Evolutionary conservation across 2,797 vertebrate species (phyloP), one percentile per base, ranked within the genome.

Genomic region (Coranthus polyacanthus): DNA sequence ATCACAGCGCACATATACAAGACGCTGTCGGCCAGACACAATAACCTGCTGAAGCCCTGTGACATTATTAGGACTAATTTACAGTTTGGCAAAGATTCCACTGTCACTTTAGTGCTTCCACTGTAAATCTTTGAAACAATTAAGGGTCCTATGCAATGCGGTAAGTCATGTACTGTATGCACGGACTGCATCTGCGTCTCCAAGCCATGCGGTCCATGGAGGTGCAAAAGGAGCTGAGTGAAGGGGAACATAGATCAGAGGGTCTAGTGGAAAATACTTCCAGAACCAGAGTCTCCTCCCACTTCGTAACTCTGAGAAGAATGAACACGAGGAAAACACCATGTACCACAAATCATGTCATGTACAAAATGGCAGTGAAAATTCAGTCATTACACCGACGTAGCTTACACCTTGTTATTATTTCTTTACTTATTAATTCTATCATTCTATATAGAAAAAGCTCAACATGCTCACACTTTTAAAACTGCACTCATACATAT

Each of bases 51-150:
- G 18, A 12, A 34, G 58, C 7, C 12, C 6, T 1, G 0, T 15
- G 37, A 45, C 58, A 53, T 57, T 45, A 65, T 60, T 47, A 36
- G 32, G 45, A 56, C 63, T 55, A n/a, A 56, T 63, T 63, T 67
- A 58, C 36, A 34, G 39, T 60, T 43, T 17, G 11, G 55, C 44
- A 20, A n/a, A 32, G 42, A 68, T 59, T 52, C 53, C 38, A 53
- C 4, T 13, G 6, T 17, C 21, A 16, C 54, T 42, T 46, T 38
- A 46, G 3, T 22, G 38, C n/a, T 8, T 1, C n/a, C 5, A 60
- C 24, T 50, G 12, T 54, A 53, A 57, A 45, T 53, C 42, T 39
- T 21, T 32, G 17, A 13, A 43, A 24, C 8, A n/a, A 21, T 38
- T 50, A 17, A 20, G 11, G 50, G 17, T 32, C n/a, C 16, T 13